These are phyloP conservation scores for Beroe forskalii DNA, from an alignment of 37 sponge, comb jelly and placozoan species.

Conservation along the genomic window DNA sequence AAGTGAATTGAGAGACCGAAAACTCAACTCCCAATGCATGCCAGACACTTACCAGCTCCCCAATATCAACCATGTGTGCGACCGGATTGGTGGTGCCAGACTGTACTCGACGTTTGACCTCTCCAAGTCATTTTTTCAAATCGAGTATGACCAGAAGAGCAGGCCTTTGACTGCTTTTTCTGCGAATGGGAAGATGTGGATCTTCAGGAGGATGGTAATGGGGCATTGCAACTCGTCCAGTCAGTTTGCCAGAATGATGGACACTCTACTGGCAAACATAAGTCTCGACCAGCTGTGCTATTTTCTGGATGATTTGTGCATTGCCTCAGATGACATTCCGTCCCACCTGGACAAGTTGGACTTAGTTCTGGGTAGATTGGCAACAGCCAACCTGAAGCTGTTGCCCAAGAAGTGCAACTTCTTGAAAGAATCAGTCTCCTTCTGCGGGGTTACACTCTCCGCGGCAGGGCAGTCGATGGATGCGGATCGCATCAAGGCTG, in stretches of 20 bases:
- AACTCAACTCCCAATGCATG: conserved; percentile 5
- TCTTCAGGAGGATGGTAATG: conserved; percentile 22
- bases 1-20: no score
- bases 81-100: background rate
- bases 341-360: background rate
- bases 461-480: background rate
- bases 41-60: conserved; percentile 2
- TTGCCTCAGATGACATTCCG: background rate
- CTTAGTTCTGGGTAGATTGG: background rate
- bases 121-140: background rate
- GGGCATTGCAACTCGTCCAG: background rate
- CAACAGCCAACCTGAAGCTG: background rate
- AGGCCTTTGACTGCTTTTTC: background rate
- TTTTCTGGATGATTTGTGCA: background rate
- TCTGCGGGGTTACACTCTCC: background rate
- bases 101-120: background rate
- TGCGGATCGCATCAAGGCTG: background rate
- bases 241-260: background rate
- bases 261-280: background rate
- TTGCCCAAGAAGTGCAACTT: background rate
- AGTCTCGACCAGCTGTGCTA: background rate
- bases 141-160: background rate
- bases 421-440: background rate
- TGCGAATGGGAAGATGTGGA: background rate
- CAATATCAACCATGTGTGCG: background rate